Evolutionary conservation across 2,888 invertebrate genomes (phyloP), one percentile per base, ranked within the genome.

Genomic region (Oxyscelio sp.): DNA sequence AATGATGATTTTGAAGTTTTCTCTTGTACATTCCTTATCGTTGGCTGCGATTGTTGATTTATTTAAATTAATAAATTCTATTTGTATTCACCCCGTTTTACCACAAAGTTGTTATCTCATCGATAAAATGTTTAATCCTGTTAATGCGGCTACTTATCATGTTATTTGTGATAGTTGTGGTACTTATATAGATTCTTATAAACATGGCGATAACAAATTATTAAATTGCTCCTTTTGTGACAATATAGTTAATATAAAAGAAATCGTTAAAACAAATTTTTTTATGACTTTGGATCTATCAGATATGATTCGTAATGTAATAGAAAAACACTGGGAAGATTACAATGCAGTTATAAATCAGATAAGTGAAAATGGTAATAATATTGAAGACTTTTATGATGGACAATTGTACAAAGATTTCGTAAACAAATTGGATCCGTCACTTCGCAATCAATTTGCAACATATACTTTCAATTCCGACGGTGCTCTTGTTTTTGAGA

Each of bases 61-160:
- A 27, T 50, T 63, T 24, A 59, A 59, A 31, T 19, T 81, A 34
- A 19, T 81, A 2, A 82, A 75, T 24, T 31, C 11, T 19, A 75
- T 75, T 59, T 59, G 75, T 21, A 34, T 63, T 34, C 17, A 1
- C 4, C 21, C 48, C 2, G 21, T 82, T 5, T 34, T 54, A 22
- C 82, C 63, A 2, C 56, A 75, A 19, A 43, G 56, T 5, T 61
- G 75, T 21, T 75, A 82, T n/a, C 8, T 48, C 15, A 56, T 82
- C 1, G 75, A 79, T 19, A 63, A 79, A 74, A 19, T 83, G n/a
- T 83, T 52, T 40, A 65, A 79, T 63, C 52, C 68, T 13, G 6
- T 15, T 11, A 38, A 79, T 61, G 56, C 15, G 11, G 61, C 61
- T 13, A 22, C 59, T 15, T 79, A 75, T 70, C 68, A 83, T 54